phyloP scores from a whole-genome alignment of 2,888 invertebrate genomes.

The Magallana nippona region DNA sequence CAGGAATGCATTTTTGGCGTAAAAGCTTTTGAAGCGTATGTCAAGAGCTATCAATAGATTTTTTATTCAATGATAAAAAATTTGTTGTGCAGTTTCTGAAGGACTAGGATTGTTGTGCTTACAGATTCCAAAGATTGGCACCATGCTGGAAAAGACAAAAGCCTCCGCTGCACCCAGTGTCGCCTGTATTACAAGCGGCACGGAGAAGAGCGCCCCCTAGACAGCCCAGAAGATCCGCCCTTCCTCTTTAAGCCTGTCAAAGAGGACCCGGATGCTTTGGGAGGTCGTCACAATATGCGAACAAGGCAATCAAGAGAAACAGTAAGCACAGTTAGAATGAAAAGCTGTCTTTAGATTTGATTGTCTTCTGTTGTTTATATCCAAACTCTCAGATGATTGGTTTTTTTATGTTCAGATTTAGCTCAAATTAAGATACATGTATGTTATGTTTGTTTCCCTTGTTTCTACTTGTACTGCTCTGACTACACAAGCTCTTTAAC shows the following conservation, averaged over 20 bases:
- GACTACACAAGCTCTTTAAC: too few relatives aligned
- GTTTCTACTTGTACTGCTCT: too few relatives aligned
- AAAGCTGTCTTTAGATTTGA: too few relatives aligned
- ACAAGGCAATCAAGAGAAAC: conserved; percentile 75
- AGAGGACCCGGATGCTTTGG: conserved; percentile 73
- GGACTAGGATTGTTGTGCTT: conserved; percentile 40
- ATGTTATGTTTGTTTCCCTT: too few relatives aligned
- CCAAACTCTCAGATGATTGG: too few relatives aligned
- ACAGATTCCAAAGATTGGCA: conserved; percentile 87
- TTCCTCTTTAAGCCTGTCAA: conserved; percentile 81
- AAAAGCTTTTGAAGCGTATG: conserved; percentile 8
- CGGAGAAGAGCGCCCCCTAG: conserved; percentile 84
- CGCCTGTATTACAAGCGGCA: conserved; percentile 88
- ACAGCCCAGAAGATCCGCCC: conserved; percentile 78
- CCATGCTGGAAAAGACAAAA: conserved; percentile 87
- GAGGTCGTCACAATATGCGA: conserved; percentile 78
- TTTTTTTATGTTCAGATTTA: too few relatives aligned
- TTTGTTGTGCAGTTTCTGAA: not conserved
- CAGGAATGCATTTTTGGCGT: not conserved
- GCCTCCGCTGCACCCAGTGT: conserved; percentile 87
- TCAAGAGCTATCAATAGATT: conserved; percentile 1
- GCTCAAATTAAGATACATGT: too few relatives aligned
- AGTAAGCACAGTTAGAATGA: conserved; percentile 58
- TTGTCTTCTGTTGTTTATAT: too few relatives aligned
- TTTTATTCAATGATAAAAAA: not conserved